Percentiles rank a stretch among this genome's conserved stretches.
Conservation (phyloP, 2,797 vertebrate genomes). For the Urophycis tenuis region DNA sequence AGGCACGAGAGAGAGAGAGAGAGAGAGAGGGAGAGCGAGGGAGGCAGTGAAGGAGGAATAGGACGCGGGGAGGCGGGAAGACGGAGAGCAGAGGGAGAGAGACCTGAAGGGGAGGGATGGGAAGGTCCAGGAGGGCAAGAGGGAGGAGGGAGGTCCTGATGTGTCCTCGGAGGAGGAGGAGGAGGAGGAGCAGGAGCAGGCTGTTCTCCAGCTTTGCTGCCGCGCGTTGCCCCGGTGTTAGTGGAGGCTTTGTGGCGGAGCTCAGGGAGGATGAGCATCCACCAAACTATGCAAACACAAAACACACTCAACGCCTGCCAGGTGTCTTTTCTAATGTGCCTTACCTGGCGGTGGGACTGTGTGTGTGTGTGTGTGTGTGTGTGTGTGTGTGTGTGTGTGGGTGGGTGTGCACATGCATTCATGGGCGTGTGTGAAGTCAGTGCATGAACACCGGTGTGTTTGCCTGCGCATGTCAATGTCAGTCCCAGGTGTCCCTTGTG, state of each 20-base stretch:
- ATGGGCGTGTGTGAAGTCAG: constrained; percentile 12
- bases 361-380: constrained; percentile 14
- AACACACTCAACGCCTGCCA: constrained; percentile 50
- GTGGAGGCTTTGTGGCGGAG: constrained; percentile 63
- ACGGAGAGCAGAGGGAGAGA: constrained; percentile 29
- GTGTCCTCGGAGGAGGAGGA: no score
- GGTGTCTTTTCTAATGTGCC: constrained; percentile 49
- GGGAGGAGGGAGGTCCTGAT: constrained; percentile 27
- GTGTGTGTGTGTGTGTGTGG: constrained; percentile 26
- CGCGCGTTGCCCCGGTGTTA: constrained; percentile 62
- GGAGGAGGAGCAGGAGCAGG: constrained; percentile 52
- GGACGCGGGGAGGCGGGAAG: background rate
- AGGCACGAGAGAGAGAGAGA: constrained; percentile 47
- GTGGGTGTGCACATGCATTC: background rate
- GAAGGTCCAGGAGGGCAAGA: constrained; percentile 38
- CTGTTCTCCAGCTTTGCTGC: constrained; percentile 58
- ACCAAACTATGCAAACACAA: constrained; percentile 56
- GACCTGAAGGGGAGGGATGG: constrained; percentile 28
- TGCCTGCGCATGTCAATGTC: constrained; percentile 37
- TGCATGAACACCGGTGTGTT: constrained; percentile 28
- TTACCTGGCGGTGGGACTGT: constrained; percentile 23
- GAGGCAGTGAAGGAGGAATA: constrained; percentile 26
- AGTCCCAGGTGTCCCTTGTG: constrained; percentile 51
- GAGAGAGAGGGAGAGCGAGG: constrained; percentile 39
- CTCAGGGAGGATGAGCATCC: constrained; percentile 41